Base-by-base conservation (phyloP, 2,797 vertebrate genomes). In the Leuciscus waleckii region DNA sequence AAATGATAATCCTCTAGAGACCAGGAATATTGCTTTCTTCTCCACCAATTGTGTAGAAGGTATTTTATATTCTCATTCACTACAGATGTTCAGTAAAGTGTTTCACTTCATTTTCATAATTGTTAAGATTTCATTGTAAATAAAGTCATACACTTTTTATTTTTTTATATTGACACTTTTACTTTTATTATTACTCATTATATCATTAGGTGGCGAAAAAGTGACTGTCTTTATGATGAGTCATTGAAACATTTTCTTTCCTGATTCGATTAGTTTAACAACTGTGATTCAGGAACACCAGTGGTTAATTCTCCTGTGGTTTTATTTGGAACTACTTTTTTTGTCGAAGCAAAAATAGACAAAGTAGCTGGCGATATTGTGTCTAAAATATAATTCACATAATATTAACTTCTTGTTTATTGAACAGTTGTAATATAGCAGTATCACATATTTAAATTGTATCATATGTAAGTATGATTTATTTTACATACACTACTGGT, bases 1-100 rank as follows among this genome's bases (percentile, higher is more conserved):
- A 58, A 95, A 96, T 8, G 97, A 97, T 78, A 97, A 97, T 88
- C 97, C 97, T 0, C 90, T 97, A 86, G 97, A 97, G 91, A 97
- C 97, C 0, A 95, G 95, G 84, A 97, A 97, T 88, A 97, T 97
- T 65, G 96, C 95, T 49, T 97, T 97, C 89, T 97, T 97, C 84
- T 97, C 96, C 17, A 97, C 96, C 69, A 97, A 97, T 91, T 97
- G 97, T 79, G 97, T 97, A 37, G 96, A 97, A 95, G 96, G 97
- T 97, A 90, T 21, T 84, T 54, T 17, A 61, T 39, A 41, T 67
- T 81, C 4, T 78, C 5, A 29, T 69, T 77, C 37, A 23, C 49
- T 69, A 37, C 14, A 51, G 16, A 49, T 51, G 16, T 49, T 80
- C 11, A 46, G 41, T 35, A 35, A 65, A 35, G 6, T 10, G 4